phyloP scores from a whole-genome alignment of 2,888 invertebrate species.

The Drosophila mimetica region DNA sequence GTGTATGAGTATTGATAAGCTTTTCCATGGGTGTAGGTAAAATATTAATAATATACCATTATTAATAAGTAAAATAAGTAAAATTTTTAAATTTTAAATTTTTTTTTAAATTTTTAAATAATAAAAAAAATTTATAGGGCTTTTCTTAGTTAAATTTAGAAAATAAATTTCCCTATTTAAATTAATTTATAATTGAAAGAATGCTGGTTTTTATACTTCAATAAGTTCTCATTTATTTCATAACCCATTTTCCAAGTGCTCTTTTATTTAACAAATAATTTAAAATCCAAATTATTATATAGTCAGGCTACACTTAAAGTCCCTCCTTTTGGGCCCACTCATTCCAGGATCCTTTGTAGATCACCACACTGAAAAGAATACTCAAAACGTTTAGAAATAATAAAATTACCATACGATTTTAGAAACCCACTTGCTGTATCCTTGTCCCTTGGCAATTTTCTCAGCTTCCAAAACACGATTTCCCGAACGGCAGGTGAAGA shows the following conservation, averaged over 20 bases:
- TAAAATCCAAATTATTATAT: background rate
- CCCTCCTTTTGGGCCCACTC: slow-evolving; percentile 67
- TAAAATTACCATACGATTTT: background rate
- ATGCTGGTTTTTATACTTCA: background rate
- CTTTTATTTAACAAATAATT: background rate
- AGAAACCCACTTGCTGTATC: slow-evolving; percentile 54
- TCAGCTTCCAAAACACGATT: slow-evolving; percentile 51
- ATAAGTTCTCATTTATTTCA: slow-evolving; percentile 4
- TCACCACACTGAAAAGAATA: slow-evolving; percentile 40
- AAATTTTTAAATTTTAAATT: no score
- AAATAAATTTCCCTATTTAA: no score
- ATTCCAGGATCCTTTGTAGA: slow-evolving; percentile 66
- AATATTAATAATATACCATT: background rate
- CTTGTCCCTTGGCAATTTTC: slow-evolving; percentile 49
- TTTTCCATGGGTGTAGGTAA: slow-evolving; percentile 2
- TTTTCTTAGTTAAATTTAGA: no score
- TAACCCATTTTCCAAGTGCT: background rate
- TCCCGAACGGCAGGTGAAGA: slow-evolving; percentile 64
- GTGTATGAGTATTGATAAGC: background rate
- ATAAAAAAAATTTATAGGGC: no score
- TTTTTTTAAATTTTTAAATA: no score
- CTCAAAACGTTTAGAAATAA: background rate
- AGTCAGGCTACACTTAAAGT: slow-evolving; percentile 6
- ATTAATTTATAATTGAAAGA: background rate
- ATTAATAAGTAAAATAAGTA: no score